Percentiles rank a stretch among this genome's conserved stretches.
Conservation (phyloP, 2,113 vertebrate genomes). For the Grammomys surdaster region DNA sequence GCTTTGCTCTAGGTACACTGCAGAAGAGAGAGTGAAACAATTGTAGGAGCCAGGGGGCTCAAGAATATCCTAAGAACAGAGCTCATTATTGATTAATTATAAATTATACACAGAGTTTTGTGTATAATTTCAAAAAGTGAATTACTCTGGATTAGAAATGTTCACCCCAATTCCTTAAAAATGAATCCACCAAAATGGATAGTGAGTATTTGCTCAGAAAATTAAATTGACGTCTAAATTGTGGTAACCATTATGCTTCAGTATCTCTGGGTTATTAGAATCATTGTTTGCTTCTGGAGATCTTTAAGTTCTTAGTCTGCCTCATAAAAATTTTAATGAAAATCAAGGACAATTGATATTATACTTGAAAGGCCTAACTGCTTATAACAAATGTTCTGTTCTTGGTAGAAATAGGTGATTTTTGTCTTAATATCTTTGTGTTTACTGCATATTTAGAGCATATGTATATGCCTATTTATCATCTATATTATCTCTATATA, state of each 20-base stretch:
- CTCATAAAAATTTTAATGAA: too few relatives aligned
- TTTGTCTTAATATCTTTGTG: too few relatives aligned
- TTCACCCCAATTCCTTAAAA: not conserved
- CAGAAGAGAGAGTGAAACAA: not conserved
- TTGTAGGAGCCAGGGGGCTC: not conserved
- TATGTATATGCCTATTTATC: too few relatives aligned
- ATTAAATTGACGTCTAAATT: not conserved
- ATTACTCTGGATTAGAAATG: not conserved
- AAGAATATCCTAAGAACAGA: not conserved
- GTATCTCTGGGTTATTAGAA: not conserved
- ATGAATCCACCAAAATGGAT: not conserved
- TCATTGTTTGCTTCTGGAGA: not conserved
- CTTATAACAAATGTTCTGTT: too few relatives aligned
- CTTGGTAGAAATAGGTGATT: too few relatives aligned
- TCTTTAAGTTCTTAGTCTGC: not conserved
- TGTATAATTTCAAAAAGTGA: not conserved
- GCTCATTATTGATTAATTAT: not conserved
- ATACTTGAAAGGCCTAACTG: too few relatives aligned
- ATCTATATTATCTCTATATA: too few relatives aligned
- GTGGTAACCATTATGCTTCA: not conserved
- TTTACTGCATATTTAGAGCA: too few relatives aligned
- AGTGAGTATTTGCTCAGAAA: not conserved
- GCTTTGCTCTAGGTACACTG: not conserved
- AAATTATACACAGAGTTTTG: not conserved
- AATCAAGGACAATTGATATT: too few relatives aligned